A percentile compares a stretch with the other conserved stretches of the same genome.
Evolutionary conservation across 1,140 invertebrate genomes (phyloP).

Genomic region (Anthonomus grandis): DNA sequence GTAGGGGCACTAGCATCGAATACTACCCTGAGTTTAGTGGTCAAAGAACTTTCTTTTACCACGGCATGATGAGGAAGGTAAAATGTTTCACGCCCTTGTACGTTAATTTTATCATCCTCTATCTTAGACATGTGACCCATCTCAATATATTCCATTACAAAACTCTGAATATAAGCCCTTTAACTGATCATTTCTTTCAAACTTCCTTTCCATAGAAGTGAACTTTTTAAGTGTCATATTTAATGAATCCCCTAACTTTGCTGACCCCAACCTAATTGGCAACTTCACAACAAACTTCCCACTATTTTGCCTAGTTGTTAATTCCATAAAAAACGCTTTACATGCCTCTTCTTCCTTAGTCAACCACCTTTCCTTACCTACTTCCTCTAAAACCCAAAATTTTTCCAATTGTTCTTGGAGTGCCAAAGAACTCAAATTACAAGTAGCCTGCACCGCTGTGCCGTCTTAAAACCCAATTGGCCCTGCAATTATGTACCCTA

Average conservation of each 20-base stretch:
- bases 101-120: constrained; percentile 13
- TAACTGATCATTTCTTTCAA: background rate
- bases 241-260: background rate
- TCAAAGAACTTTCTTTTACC: too few relatives aligned
- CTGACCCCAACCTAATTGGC: background rate
- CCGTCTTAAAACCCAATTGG: background rate
- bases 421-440: background rate
- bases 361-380: background rate
- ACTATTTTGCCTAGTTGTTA: background rate
- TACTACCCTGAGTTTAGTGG: too few relatives aligned
- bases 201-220: background rate
- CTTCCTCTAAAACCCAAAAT: constrained; percentile 1
- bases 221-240: background rate
- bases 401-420: background rate
- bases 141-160: constrained; percentile 39
- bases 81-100: constrained; percentile 10
- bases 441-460: background rate
- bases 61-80: constrained; percentile 52
- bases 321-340: background rate
- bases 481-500: background rate
- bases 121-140: constrained; percentile 35
- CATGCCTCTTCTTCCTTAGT: background rate
- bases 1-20: constrained; percentile 35
- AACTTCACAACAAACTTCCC: constrained; percentile 1
- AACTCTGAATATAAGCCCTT: constrained; percentile 27